Percentiles rank a stretch among this genome's conserved stretches.
Conservation (phyloP, 2,888 invertebrate genomes). For the Subacronicta megacephala region DNA sequence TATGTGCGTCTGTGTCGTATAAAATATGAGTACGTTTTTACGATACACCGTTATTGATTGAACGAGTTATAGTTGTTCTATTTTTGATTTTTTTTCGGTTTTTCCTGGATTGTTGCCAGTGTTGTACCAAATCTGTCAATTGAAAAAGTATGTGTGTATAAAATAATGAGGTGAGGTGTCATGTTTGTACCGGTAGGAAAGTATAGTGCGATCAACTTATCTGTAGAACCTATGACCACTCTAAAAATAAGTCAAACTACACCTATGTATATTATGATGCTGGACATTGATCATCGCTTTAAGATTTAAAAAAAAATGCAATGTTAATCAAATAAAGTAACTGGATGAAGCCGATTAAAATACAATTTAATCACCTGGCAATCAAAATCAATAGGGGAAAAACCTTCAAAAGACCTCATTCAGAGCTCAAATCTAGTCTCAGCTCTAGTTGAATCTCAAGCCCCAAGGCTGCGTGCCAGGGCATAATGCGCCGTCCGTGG, state of each 20-base stretch:
- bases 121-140: conserved; percentile 2
- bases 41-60: conserved; percentile 60
- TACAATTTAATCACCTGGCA: conserved; percentile 20
- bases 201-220: too few relatives aligned
- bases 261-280: too few relatives aligned
- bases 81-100: conserved; percentile 38
- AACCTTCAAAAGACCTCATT: conserved; percentile 27
- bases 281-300: too few relatives aligned
- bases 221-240: too few relatives aligned
- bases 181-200: too few relatives aligned
- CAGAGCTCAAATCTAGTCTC: conserved; percentile 44
- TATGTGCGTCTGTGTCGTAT: conserved; percentile 57
- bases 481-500: conserved; percentile 71
- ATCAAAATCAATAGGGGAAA: background rate
- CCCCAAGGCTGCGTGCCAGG: conserved; percentile 56
- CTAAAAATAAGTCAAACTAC: too few relatives aligned
- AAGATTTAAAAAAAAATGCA: too few relatives aligned
- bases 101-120: conserved; percentile 38
- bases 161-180: too few relatives aligned
- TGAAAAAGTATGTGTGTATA: background rate
- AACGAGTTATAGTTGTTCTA: conserved; percentile 35
- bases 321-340: background rate
- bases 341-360: background rate
- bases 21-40: conserved; percentile 66
- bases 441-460: conserved; percentile 42